Percentiles rank a stretch among this genome's conserved stretches.
These are phyloP conservation scores for Triplophysa rosa DNA, from an alignment of 2,113 vertebrate genomes.

Conservation along the genomic window DNA sequence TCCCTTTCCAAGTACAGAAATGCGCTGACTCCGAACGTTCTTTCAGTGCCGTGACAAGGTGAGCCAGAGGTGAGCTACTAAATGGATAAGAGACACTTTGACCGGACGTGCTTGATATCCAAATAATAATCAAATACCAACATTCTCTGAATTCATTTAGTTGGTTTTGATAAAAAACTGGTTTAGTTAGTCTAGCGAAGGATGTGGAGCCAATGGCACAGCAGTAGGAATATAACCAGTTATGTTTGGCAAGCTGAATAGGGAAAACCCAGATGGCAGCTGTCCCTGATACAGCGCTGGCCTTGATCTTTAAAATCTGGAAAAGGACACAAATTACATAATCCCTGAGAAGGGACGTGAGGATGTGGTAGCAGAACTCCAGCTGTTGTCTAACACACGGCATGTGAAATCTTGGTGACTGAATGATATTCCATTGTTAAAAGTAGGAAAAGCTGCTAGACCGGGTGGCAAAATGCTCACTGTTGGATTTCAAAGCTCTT, in stretches of 20 bases:
- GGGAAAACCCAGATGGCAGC: slow-evolving; percentile 18
- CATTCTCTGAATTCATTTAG: not conserved
- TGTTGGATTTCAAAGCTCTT: not conserved
- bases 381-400: not conserved
- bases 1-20: slow-evolving; percentile 19
- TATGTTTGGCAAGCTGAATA: not conserved
- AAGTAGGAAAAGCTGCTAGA: not conserved
- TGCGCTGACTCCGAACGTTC: slow-evolving; percentile 31
- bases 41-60: slow-evolving; percentile 26
- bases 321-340: slow-evolving; percentile 1
- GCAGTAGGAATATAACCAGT: not conserved
- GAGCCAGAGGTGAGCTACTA: slow-evolving; percentile 14
- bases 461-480: not conserved
- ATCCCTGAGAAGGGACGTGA: not conserved
- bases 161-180: not conserved
- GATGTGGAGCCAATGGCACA: not conserved
- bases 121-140: slow-evolving; percentile 35
- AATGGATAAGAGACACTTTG: not conserved
- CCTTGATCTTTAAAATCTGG: slow-evolving; percentile 22
- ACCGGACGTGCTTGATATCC: slow-evolving; percentile 21
- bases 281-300: not conserved
- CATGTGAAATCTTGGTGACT: not conserved
- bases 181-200: not conserved
- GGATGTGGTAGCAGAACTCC: not conserved
- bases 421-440: slow-evolving; percentile 19